Percentiles rank a stretch among this genome's conserved stretches.
Evolutionary conservation across 2,888 invertebrate species (phyloP).

Genomic region (Aproaerema taeniolella): DNA sequence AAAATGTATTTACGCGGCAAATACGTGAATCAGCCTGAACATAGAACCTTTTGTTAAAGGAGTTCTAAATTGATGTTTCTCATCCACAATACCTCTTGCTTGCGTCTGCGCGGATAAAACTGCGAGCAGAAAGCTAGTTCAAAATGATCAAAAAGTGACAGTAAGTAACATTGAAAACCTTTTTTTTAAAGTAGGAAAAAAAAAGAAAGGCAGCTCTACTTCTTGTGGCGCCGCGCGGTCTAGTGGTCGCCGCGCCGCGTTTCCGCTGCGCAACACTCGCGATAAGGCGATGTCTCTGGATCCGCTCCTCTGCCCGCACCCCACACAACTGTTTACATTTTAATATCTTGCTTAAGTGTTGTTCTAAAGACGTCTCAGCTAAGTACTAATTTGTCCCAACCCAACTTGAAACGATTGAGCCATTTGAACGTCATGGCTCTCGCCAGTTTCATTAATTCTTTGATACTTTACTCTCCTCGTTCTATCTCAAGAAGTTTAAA

Average conservation of each 20-base stretch:
- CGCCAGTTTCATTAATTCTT: background rate
- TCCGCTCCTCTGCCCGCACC: slow-evolving; percentile 27
- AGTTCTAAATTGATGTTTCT: too few species aligned
- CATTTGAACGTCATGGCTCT: slow-evolving; percentile 26
- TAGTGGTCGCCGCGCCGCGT: slow-evolving; percentile 62
- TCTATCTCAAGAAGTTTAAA: too few species aligned
- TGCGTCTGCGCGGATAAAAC: too few species aligned
- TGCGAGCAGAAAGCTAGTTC: too few species aligned
- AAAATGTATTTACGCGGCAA: too few species aligned
- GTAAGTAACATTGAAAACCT: too few species aligned
- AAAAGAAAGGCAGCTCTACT: too few species aligned
- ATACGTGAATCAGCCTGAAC: too few species aligned
- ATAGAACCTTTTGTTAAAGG: too few species aligned
- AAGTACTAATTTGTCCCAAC: slow-evolving; percentile 68
- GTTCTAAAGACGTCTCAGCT: slow-evolving; percentile 62
- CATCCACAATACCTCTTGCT: too few species aligned
- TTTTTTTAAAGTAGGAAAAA: too few species aligned
- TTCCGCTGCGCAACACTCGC: slow-evolving; percentile 59
- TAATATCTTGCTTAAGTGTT: slow-evolving; percentile 73
- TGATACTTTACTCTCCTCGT: background rate
- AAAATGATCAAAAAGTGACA: too few species aligned
- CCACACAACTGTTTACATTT: slow-evolving; percentile 63
- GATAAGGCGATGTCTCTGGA: slow-evolving; percentile 53
- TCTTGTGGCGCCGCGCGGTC: slow-evolving; percentile 33
- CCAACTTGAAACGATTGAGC: slow-evolving; percentile 31